Evolutionary conservation across 2,113 vertebrate species (phyloP).

Genomic region (Polyodon spathula): DNA sequence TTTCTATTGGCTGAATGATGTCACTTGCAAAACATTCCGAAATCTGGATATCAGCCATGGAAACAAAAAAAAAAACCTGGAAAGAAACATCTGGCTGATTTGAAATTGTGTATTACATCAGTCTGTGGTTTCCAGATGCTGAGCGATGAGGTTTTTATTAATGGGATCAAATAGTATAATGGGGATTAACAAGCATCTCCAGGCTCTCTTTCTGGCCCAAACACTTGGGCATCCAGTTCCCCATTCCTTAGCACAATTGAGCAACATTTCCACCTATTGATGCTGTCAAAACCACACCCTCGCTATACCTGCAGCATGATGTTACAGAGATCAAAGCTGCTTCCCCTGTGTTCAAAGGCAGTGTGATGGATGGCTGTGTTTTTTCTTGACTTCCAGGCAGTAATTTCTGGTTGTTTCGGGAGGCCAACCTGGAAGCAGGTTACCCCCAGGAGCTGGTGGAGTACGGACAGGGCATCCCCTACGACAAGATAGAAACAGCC

Average conservation of each 20-base stretch:
- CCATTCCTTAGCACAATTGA: too few relatives aligned
- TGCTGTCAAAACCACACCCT: constrained; percentile 1
- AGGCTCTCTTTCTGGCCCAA: constrained; percentile 27
- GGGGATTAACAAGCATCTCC: constrained; percentile 26
- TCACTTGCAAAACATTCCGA: constrained; percentile 44
- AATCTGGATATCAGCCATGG: constrained; percentile 41
- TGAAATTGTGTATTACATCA: constrained; percentile 24
- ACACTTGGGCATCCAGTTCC: too few relatives aligned
- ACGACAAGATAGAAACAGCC: constrained; percentile 72
- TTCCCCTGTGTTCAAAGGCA: neutral
- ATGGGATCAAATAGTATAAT: constrained; percentile 11
- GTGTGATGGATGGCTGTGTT: constrained; percentile 1
- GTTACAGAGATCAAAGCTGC: neutral
- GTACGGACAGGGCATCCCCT: constrained; percentile 80
- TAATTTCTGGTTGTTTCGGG: constrained; percentile 84
- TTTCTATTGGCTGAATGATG: constrained; percentile 36
- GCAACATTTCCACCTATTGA: too few relatives aligned
- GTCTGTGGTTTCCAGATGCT: constrained; percentile 47
- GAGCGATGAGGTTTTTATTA: constrained; percentile 39
- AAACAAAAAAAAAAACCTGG: constrained; percentile 21
- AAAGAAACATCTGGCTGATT: constrained; percentile 29
- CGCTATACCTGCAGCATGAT: neutral
- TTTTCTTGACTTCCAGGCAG: constrained; percentile 51
- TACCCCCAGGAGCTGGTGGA: constrained; percentile 77
- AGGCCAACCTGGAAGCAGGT: constrained; percentile 79